Evolutionary conservation across 2,797 vertebrate genomes (phyloP).

Genomic region (Coilia nasus): DNA sequence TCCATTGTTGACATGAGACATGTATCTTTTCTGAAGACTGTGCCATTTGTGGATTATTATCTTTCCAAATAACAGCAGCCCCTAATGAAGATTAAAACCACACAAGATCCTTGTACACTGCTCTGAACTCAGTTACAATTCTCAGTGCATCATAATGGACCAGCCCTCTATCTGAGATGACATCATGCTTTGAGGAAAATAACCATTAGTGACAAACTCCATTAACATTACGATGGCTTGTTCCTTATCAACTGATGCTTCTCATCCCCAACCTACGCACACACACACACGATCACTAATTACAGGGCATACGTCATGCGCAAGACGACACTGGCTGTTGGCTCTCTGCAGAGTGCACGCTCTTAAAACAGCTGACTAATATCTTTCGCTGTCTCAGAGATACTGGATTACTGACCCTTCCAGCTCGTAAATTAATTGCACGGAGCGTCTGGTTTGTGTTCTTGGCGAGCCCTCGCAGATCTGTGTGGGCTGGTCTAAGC

Average conservation of each 20-base stretch:
- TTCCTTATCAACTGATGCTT: not conserved
- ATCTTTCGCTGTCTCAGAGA: constrained; percentile 41
- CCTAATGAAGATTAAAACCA: constrained; percentile 15
- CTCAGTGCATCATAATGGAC: not conserved
- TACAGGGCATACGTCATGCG: not conserved
- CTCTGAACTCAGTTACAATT: not conserved
- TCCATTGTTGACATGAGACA: not conserved
- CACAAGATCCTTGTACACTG: not conserved
- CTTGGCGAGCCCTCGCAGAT: constrained; percentile 54
- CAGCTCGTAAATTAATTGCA: constrained; percentile 59
- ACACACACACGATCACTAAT: not conserved
- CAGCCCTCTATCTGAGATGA: constrained; percentile 7
- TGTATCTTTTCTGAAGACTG: not conserved
- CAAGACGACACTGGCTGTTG: not conserved
- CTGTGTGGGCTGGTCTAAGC: constrained; percentile 58
- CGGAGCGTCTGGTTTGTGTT: constrained; percentile 61
- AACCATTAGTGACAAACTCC: constrained; percentile 33
- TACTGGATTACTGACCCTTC: constrained; percentile 50
- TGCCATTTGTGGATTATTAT: not conserved
- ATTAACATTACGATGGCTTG: not conserved
- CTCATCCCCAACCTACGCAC: not conserved
- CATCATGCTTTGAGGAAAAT: constrained; percentile 29
- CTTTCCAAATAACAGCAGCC: not conserved
- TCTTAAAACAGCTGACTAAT: constrained; percentile 48
- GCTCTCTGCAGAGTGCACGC: not conserved